phyloP scores from a whole-genome alignment of 2,888 invertebrate species.

The Aromia moschata region DNA sequence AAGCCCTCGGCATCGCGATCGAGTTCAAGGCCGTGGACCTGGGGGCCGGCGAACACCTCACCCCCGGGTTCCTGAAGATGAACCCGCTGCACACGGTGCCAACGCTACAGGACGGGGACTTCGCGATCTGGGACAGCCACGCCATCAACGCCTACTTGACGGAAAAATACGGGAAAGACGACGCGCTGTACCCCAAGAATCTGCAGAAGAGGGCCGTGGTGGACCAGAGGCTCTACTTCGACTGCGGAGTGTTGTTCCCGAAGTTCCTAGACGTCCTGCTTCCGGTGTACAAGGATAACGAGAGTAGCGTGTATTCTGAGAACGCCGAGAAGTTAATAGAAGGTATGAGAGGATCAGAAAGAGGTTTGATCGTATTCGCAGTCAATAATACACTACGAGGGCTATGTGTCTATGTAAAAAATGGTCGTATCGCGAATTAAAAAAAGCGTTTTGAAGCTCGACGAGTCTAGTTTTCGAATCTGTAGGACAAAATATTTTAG shows the following conservation, averaged over 20 bases:
- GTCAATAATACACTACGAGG: no score
- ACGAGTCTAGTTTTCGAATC: no score
- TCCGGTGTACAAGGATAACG: no score
- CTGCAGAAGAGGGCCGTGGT: conserved; percentile 64
- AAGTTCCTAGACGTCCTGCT: conserved; percentile 48
- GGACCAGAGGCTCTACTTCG: conserved; percentile 67
- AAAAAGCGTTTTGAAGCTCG: no score
- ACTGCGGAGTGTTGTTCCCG: conserved; percentile 65
- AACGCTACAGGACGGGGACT: conserved; percentile 66
- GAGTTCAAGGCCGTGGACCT: conserved; percentile 61
- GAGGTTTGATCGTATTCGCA: no score
- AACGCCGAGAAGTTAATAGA: no score
- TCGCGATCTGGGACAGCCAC: conserved; percentile 67
- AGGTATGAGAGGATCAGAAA: no score
- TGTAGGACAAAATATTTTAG: no score
- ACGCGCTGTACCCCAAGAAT: conserved; percentile 68
- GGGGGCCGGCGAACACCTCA: conserved; percentile 61
- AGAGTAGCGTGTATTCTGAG: no score
- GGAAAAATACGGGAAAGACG: conserved; percentile 48
- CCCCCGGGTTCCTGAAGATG: conserved; percentile 58
- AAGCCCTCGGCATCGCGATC: conserved; percentile 60
- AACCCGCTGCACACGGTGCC: conserved; percentile 69
- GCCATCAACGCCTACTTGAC: conserved; percentile 50
- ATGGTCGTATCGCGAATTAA: no score
- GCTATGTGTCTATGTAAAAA: no score